Conservation (phyloP, 1,140 invertebrate species). For the Tenebrio molitor region DNA sequence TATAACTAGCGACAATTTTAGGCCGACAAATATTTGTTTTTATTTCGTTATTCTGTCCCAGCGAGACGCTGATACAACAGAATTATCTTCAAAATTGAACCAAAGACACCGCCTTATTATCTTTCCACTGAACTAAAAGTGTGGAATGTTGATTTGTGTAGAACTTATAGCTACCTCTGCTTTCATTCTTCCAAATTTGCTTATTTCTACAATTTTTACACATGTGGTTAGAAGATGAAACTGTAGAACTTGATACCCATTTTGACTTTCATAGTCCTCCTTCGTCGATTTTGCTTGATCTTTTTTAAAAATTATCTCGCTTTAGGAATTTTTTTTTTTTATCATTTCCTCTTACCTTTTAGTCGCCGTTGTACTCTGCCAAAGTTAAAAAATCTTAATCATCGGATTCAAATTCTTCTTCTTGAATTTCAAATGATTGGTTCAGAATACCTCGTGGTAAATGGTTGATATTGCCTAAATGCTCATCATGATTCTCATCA, state of each 20-base stretch:
- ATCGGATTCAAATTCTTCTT: no score
- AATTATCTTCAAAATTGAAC: conserved; percentile 61
- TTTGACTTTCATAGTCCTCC: no score
- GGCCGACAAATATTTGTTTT: conserved; percentile 60
- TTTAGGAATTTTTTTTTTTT: no score
- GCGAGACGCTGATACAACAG: background rate
- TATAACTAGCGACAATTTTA: conserved; percentile 59
- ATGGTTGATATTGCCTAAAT: background rate
- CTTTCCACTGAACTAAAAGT: conserved; percentile 60
- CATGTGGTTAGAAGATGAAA: no score
- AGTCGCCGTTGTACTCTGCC: no score
- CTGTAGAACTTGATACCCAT: no score
- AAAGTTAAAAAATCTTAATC: no score
- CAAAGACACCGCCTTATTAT: conserved; percentile 62
- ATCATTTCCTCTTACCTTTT: no score
- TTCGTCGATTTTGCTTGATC: no score
- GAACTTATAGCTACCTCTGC: conserved; percentile 6
- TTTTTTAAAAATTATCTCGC: no score
- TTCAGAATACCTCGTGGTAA: background rate
- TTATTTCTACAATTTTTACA: no score
- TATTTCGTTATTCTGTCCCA: conserved; percentile 56
- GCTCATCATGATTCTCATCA: background rate
- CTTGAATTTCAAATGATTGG: background rate
- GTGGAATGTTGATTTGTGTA: background rate
- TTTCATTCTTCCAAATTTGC: conserved; percentile 35